A percentile compares a stretch with the other conserved stretches of the same genome.
Evolutionary conservation across 2,113 vertebrate genomes (phyloP).

Genomic region (Nesoenas mayeri): DNA sequence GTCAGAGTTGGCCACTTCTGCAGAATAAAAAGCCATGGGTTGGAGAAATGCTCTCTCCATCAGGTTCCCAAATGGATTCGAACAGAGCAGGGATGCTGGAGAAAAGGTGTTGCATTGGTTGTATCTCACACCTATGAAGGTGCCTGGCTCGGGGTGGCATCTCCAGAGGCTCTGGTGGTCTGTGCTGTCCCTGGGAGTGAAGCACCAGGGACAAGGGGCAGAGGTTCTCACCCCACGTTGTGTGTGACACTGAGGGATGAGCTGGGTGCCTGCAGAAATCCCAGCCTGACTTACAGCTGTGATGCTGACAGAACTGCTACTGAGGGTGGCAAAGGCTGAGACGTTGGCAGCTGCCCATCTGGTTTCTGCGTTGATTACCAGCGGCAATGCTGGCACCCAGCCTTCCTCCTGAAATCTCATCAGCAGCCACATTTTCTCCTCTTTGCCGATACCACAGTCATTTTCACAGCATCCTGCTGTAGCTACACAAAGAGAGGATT

Average conservation of each 20-base stretch:
- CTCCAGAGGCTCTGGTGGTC: background rate
- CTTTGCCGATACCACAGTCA: background rate
- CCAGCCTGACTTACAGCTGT: background rate
- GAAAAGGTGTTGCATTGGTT: background rate
- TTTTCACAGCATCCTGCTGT: constrained; percentile 6
- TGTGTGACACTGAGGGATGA: accelerated
- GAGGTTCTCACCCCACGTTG: background rate
- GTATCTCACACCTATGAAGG: background rate
- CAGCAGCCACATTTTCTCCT: background rate
- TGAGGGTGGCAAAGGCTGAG: background rate
- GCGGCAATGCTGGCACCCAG: background rate
- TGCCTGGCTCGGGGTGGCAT: background rate
- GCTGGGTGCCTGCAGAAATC: background rate
- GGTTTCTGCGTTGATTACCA: background rate
- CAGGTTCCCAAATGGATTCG: background rate
- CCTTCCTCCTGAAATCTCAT: background rate
- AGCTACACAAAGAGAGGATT: constrained; percentile 2
- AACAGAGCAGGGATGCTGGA: background rate
- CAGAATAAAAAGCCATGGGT: background rate
- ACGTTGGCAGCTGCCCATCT: background rate
- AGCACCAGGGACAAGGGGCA: background rate
- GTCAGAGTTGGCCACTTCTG: background rate
- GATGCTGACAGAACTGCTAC: background rate
- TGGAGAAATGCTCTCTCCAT: background rate
- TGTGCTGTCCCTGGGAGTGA: background rate